Percentiles rank a stretch among this genome's conserved stretches.
Conservation (phyloP, 2,888 invertebrate genomes). For the Clepsis dumicolana region DNA sequence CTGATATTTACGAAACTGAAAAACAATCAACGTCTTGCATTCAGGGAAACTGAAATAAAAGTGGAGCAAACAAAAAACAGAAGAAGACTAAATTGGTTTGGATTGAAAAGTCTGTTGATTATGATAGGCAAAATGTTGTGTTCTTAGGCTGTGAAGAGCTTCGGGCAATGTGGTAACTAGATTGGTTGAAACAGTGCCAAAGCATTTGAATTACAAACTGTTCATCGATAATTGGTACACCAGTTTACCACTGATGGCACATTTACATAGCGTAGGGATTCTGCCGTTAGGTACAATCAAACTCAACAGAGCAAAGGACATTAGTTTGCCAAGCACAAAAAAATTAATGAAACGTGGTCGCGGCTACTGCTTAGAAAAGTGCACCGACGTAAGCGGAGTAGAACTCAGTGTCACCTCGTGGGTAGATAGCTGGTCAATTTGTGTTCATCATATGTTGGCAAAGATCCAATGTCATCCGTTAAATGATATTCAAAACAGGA, state of each 20-base stretch:
- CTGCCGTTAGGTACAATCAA: constrained; percentile 46
- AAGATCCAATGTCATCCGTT: neutral
- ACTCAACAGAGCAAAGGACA: constrained; percentile 36
- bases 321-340: constrained; percentile 33
- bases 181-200: constrained; percentile 43
- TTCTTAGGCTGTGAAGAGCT: constrained; percentile 7
- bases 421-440: constrained; percentile 49
- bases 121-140: too few relatives aligned
- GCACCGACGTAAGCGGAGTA: constrained; percentile 35
- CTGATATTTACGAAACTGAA: too few relatives aligned
- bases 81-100: too few relatives aligned
- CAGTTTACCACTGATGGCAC: constrained; percentile 45
- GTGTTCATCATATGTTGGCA: constrained; percentile 48
- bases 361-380: constrained; percentile 43
- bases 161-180: constrained; percentile 46
- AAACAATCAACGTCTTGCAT: too few relatives aligned
- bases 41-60: too few relatives aligned
- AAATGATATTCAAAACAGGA: neutral
- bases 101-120: too few relatives aligned
- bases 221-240: constrained; percentile 50
- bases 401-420: constrained; percentile 46
- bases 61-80: too few relatives aligned
- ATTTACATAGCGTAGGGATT: constrained; percentile 44
- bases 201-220: constrained; percentile 46
- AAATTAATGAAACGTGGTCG: constrained; percentile 30